A percentile compares a stretch with the other conserved stretches of the same genome.
Conservation (phyloP, 2,888 invertebrate species). For the Carabus problematicus region DNA sequence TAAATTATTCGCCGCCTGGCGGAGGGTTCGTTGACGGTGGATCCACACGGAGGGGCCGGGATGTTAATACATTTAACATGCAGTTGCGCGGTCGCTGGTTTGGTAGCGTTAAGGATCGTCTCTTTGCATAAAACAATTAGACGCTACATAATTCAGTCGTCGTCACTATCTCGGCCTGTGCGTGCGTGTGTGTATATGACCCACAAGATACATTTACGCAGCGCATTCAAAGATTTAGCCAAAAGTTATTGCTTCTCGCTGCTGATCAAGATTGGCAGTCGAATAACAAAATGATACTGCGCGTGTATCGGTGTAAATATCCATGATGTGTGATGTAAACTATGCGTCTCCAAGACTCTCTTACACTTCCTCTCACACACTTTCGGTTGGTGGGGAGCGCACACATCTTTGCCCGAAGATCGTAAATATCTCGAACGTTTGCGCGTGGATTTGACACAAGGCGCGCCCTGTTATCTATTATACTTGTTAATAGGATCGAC, state of each 20-base stretch:
- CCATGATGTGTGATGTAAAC: too few species aligned
- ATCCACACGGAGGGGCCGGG: not conserved
- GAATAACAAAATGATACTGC: too few species aligned
- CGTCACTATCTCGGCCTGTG: not conserved
- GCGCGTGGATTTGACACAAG: conserved; percentile 36
- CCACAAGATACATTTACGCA: too few species aligned
- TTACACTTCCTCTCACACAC: too few species aligned
- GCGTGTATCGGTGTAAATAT: too few species aligned
- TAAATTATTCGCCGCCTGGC: not conserved
- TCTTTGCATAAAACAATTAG: conserved; percentile 39
- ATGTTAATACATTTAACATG: conserved; percentile 39
- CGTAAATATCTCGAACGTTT: conserved; percentile 32
- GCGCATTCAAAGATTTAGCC: too few species aligned
- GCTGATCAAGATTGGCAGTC: too few species aligned
- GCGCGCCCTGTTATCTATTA: conserved; percentile 34
- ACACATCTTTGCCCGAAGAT: conserved; percentile 13
- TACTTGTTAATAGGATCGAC: conserved; percentile 39
- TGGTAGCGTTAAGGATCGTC: conserved; percentile 33
- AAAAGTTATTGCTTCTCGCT: too few species aligned
- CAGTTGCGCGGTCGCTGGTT: conserved; percentile 20
- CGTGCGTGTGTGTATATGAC: not conserved
- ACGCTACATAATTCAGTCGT: conserved; percentile 30
- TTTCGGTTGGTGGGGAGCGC: too few species aligned
- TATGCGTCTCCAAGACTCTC: too few species aligned
- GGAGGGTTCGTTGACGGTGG: not conserved